Evolutionary conservation across 2,888 invertebrate genomes (phyloP), one percentile per base, ranked within the genome.

Genomic region (Drosophila parthenogenetica): DNA sequence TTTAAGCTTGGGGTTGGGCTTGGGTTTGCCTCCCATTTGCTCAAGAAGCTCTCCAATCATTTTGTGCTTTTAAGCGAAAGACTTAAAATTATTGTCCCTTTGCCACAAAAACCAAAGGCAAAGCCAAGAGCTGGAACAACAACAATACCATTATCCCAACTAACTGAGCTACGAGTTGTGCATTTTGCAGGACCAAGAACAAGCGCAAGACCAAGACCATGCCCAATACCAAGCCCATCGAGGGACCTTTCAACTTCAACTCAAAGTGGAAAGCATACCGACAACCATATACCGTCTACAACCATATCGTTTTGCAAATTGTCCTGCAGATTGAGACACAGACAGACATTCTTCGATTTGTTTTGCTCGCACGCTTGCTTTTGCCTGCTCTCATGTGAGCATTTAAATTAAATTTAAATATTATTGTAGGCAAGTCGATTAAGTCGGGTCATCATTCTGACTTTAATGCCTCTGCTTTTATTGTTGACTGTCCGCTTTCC

Each of bases 391-490:
- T 88, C 87, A 82, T 90, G 89, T 87, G 89, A 79, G 87, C 79
- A 89, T 89, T 89, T 81, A 90, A 89, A 90, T 90, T 89, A 89
- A 90, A 90, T 89, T 89, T 89, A 89, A 90, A 90, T 89, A 90
- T 89, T 89, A 89, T 89, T 90, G 79, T 79, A 76, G 77, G 73
- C 76, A 86, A 90, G 82, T 89, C 90, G 88, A 88, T 89, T 89
- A 89, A 79, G 89, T 71, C 72, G 71, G 77, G 79, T 69, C 87
- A 77, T 79, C 82, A 79, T 84, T 84, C 19, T 45, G 72, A 69
- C 82, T 87, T 85, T 87, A 82, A 87, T 82, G 86, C 72, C 78
- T 82, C 59, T 70, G 68, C 29, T 80, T 84, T 88, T 84, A 88
- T 79, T 79, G 78, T 81, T 60, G 59, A 62, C 59, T 68, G 75